Evolutionary conservation across 1,140 invertebrate species (phyloP), one percentile per base, ranked within the genome.

Genomic region (Mya arenaria): DNA sequence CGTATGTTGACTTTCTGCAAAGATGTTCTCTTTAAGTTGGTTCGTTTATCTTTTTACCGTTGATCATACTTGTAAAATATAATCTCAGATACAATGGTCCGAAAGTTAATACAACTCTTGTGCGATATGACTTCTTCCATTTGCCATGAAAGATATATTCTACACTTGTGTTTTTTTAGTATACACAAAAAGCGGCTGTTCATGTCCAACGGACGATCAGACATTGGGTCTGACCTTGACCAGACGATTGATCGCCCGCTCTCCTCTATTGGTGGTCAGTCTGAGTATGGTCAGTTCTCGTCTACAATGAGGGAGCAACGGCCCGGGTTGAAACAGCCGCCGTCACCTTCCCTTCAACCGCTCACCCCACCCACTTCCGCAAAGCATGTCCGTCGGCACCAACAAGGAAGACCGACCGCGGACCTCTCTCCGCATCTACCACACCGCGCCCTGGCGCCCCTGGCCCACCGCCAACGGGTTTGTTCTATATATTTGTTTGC

Each of bases 141-240:
- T n/a, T n/a, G n/a, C n/a, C n/a, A n/a, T n/a, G n/a, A n/a, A n/a
- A n/a, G n/a, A 48, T 15, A 48, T 15, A 48, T 13, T 23, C 25
- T 60, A 60, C 23, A 30, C 25, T 60, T 8, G 32, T 34, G 10
- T 30, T 13, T 62, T 23, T 55, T 15, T 19, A 78, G 74, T 37
- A 41, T 78, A 55, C 15, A 48, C 41, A 78, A 66, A 23, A 78
- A 78, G 30, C 60, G 52, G 30, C 44, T 48, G 1, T 78, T 36
- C 32, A 78, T 78, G 19, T 66, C 60, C 13, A 52, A 28, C 19
- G 58, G 74, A 19, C 39, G 32, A 15, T 66, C 74, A 23, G 74
- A 78, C 23, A 19, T 32, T 13, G 74, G 37, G 17, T 78, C 74
- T 19, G 74, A 78, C 17, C 58, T 78, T 36, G 74, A 78, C 28